phyloP scores from a whole-genome alignment of 2,797 vertebrate species.

The Schizopygopsis pylzovi region DNA sequence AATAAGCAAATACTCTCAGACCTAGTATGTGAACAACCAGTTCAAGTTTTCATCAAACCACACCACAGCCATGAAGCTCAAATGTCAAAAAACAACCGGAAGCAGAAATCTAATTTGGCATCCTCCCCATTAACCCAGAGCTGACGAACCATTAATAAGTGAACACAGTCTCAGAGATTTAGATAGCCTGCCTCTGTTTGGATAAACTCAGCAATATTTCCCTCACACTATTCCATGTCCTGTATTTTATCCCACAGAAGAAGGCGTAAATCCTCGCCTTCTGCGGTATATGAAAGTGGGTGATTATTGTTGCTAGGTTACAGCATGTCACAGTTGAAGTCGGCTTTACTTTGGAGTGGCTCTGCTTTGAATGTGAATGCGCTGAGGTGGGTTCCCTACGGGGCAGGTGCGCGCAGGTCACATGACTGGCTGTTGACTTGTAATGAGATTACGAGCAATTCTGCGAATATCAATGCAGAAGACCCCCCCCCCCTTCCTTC shows the following conservation, averaged over 20 bases:
- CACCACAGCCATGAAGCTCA: neutral
- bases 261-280: conserved; percentile 53
- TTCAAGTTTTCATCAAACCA: neutral
- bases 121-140: neutral
- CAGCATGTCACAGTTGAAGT: conserved; percentile 59
- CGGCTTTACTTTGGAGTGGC: conserved; percentile 49
- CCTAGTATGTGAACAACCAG: neutral
- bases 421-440: conserved; percentile 27
- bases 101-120: neutral
- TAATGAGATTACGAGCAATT: conserved; percentile 48
- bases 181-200: neutral
- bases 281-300: conserved; percentile 58
- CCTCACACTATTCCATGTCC: conserved; percentile 34
- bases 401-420: conserved; percentile 30
- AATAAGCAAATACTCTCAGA: neutral
- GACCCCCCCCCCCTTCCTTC: neutral
- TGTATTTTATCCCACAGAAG: conserved; percentile 39
- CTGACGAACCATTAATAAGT: conserved; percentile 12
- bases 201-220: conserved; percentile 43
- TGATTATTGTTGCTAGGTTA: conserved; percentile 66
- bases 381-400: conserved; percentile 5
- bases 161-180: neutral
- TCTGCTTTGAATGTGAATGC: conserved; percentile 52
- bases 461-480: conserved; percentile 4
- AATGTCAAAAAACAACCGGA: neutral